Conservation (phyloP, 2,797 vertebrate genomes). For the Triplophysa yarkandensis region DNA sequence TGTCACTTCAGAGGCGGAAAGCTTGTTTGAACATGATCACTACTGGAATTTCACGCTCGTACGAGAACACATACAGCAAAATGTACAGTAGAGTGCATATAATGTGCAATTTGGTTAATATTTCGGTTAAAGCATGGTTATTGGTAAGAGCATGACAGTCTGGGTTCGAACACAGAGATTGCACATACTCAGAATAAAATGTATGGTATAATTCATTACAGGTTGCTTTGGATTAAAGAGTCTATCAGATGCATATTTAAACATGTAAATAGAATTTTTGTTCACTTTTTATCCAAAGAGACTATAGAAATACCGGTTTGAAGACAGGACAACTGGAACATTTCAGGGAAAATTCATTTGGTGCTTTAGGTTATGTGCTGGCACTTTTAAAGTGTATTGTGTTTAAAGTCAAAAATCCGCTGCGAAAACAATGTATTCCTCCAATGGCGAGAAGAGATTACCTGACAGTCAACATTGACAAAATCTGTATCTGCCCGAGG, state of each 20-base stretch:
- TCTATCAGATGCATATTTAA: too few species aligned
- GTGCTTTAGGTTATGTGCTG: not conserved
- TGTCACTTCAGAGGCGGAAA: conserved; percentile 18
- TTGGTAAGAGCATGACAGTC: too few species aligned
- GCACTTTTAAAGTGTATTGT: conserved; percentile 19
- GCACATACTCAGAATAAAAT: too few species aligned
- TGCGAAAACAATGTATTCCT: conserved; percentile 19
- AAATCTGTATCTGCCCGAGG: conserved; percentile 53
- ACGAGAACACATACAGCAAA: not conserved
- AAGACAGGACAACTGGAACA: not conserved
- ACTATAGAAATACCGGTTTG: not conserved
- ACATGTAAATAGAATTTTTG: too few species aligned
- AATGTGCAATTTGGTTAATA: too few species aligned
- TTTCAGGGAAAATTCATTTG: not conserved
- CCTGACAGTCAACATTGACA: conserved; percentile 53
- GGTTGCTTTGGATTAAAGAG: too few species aligned
- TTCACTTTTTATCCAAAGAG: too few species aligned
- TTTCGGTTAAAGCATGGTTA: too few species aligned
- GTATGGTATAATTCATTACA: too few species aligned
- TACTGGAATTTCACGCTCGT: conserved; percentile 14
- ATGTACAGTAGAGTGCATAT: not conserved
- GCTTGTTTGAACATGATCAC: conserved; percentile 30
- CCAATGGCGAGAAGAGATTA: conserved; percentile 34
- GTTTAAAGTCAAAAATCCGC: conserved; percentile 10
- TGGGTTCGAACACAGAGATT: too few species aligned